Evolutionary conservation across 2,113 vertebrate genomes (phyloP).

Genomic region (Aphelocoma coerulescens): DNA sequence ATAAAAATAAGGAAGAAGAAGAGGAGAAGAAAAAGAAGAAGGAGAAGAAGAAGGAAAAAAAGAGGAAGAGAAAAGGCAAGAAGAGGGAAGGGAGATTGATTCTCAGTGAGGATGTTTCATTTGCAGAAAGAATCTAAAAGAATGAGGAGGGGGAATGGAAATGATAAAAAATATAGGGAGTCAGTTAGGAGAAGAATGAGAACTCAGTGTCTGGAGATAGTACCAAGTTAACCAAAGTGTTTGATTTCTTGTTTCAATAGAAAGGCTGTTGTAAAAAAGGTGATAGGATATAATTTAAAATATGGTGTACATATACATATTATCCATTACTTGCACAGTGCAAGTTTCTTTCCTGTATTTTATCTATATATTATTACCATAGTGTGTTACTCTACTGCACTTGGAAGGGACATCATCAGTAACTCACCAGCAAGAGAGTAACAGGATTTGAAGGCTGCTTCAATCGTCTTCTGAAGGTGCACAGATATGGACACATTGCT

Average conservation of each 20-base stretch:
- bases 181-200: not conserved
- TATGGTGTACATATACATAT: not conserved
- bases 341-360: not conserved
- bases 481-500: not conserved
- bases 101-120: not conserved
- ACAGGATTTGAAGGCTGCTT: not conserved
- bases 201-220: not conserved
- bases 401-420: not conserved
- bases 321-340: not conserved
- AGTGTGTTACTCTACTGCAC: not conserved
- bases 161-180: not conserved
- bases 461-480: not conserved
- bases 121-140: not conserved
- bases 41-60: not conserved
- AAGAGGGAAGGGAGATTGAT: not conserved
- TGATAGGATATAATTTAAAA: not conserved
- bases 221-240: not conserved
- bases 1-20: not conserved
- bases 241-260: not conserved
- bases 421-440: not conserved
- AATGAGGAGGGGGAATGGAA: not conserved
- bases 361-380: not conserved
- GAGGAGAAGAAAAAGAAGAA: not conserved
- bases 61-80: not conserved
- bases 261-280: not conserved